Evolutionary conservation across 2,888 invertebrate genomes (phyloP).

Genomic region (Physocephala rufipes): DNA sequence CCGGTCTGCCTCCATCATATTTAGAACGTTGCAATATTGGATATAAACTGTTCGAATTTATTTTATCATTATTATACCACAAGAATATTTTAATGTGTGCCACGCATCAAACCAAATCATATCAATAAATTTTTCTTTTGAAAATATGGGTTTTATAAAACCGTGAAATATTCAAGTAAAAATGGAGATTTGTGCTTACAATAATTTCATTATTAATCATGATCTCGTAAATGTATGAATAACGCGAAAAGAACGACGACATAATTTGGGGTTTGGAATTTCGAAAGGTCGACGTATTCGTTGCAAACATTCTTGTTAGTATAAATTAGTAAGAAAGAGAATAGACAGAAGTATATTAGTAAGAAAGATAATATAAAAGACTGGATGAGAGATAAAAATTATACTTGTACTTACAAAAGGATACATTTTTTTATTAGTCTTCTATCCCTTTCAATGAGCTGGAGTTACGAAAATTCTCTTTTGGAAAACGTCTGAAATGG

Average conservation of each 20-base stretch:
- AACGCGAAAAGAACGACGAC: background rate
- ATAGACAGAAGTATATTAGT: background rate
- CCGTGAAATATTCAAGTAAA: conserved; percentile 40
- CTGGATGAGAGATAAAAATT: conserved; percentile 4
- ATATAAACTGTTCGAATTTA: too few species aligned
- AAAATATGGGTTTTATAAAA: background rate
- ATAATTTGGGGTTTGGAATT: conserved; percentile 9
- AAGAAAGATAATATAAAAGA: background rate
- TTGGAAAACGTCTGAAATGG: background rate
- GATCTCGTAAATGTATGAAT: conserved; percentile 13
- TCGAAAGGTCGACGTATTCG: conserved; percentile 16
- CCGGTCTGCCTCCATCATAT: too few species aligned
- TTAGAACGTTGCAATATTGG: too few species aligned
- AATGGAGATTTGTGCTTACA: conserved; percentile 39
- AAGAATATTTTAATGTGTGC: too few species aligned
- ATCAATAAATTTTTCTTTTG: background rate
- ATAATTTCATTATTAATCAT: conserved; percentile 31
- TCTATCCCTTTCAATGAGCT: background rate
- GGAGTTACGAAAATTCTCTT: background rate
- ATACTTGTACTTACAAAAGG: conserved; percentile 52
- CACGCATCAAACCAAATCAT: background rate
- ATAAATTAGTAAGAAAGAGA: conserved; percentile 6
- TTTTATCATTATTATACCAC: too few species aligned
- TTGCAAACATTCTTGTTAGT: conserved; percentile 39
- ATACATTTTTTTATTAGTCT: conserved; percentile 48